A percentile compares a stretch with the other conserved stretches of the same genome.
Evolutionary conservation across 2,113 vertebrate species (phyloP).

Genomic region (Parotia lawesii): DNA sequence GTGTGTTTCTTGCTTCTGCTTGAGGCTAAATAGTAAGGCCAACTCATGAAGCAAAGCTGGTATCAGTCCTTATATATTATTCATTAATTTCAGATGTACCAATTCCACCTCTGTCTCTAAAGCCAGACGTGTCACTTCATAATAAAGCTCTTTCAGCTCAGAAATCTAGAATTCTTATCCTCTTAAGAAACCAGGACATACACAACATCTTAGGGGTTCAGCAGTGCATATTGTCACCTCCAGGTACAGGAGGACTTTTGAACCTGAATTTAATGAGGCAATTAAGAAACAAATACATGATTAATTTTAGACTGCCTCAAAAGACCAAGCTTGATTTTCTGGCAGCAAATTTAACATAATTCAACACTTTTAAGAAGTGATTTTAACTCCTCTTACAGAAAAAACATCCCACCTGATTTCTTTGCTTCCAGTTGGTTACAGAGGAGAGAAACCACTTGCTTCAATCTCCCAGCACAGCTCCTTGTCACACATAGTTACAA

Average conservation of each 20-base stretch:
- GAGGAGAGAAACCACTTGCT: neutral
- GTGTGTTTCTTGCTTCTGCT: constrained; percentile 32
- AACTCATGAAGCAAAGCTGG: neutral
- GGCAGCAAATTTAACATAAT: neutral
- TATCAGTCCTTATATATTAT: constrained; percentile 34
- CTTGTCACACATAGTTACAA: neutral
- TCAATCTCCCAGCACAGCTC: neutral
- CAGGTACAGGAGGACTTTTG: neutral
- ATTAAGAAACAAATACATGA: neutral
- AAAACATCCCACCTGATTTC: neutral
- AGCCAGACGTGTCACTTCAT: neutral
- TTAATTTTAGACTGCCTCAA: neutral
- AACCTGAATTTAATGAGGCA: neutral
- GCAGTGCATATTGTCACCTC: neutral
- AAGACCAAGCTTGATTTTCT: neutral
- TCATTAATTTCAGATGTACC: neutral
- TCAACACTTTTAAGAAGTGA: neutral
- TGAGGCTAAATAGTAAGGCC: constrained; percentile 31
- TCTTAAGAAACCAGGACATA: neutral
- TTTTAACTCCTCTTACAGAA: neutral
- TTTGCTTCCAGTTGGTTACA: neutral
- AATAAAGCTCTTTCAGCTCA: neutral
- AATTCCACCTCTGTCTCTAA: neutral
- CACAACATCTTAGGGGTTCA: neutral
- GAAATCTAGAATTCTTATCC: neutral